Evolutionary conservation across 2,797 vertebrate genomes (phyloP).

Genomic region (Sebastolobus altivelis): DNA sequence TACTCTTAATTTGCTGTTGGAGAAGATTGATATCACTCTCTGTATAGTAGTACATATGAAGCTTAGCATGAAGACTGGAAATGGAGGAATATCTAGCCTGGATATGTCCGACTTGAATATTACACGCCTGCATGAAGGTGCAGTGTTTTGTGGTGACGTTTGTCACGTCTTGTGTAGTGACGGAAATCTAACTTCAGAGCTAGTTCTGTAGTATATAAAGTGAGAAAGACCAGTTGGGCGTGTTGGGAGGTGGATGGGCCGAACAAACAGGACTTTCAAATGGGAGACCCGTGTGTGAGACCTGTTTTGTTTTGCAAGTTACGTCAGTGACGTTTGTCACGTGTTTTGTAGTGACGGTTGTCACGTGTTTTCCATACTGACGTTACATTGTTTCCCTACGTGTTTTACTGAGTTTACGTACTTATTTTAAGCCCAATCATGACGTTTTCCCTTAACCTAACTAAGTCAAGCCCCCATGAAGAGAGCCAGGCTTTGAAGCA

Average conservation of each 20-base stretch:
- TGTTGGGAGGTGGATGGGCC: too few species aligned
- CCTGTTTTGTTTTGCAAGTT: not conserved
- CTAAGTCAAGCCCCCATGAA: not conserved
- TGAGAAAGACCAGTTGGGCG: not conserved
- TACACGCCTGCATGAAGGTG: not conserved
- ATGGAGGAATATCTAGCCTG: not conserved
- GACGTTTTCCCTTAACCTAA: not conserved
- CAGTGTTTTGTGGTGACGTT: not conserved
- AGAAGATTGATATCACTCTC: not conserved
- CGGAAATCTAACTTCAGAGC: not conserved
- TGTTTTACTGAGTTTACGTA: rapidly evolving
- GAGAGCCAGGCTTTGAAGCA: too few species aligned
- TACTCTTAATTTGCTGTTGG: rapidly evolving
- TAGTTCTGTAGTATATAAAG: not conserved
- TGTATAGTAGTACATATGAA: not conserved
- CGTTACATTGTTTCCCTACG: not conserved
- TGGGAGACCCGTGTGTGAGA: not conserved
- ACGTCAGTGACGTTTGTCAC: not conserved
- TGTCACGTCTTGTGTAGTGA: too few species aligned
- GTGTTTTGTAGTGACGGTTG: too few species aligned
- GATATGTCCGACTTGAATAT: not conserved
- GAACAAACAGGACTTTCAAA: not conserved
- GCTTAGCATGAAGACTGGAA: not conserved
- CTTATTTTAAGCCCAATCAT: not conserved
- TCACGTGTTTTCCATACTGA: too few species aligned